Percentiles rank a stretch among this genome's conserved stretches.
Evolutionary conservation across 2,797 vertebrate genomes (phyloP).

Genomic region (Myripristis murdjan): DNA sequence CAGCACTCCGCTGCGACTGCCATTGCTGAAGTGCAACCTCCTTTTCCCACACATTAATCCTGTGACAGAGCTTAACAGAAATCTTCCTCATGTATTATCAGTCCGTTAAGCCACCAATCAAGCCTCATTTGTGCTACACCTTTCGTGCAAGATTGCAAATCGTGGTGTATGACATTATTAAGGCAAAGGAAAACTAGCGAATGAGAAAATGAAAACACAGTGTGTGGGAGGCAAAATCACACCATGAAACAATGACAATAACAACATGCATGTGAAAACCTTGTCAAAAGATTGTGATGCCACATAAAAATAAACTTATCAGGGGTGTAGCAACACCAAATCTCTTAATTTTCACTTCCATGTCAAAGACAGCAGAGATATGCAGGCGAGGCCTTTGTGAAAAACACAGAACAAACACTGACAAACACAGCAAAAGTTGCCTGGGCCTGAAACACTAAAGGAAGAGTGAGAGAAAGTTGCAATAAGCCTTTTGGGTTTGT

Average conservation of each 20-base stretch:
- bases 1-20: no score
- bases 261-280: neutral
- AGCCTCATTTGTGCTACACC: no score
- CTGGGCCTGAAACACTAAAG: constrained; percentile 47
- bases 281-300: constrained; percentile 6
- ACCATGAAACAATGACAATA: neutral
- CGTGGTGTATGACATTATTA: no score
- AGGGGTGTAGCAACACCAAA: neutral
- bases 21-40: no score
- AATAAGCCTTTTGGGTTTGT: constrained; percentile 75
- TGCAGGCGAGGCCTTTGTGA: constrained; percentile 43
- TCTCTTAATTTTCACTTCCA: constrained; percentile 61
- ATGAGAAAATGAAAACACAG: no score
- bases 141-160: no score
- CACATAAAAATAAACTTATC: constrained; percentile 1
- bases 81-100: no score
- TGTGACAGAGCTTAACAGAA: no score
- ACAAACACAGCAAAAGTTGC: constrained; percentile 53
- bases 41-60: no score
- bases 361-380: constrained; percentile 39
- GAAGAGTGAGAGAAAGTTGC: constrained; percentile 69
- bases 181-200: no score
- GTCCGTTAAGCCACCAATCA: no score
- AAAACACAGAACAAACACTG: constrained; percentile 46
- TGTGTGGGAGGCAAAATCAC: neutral